Evolutionary conservation across 2,113 vertebrate genomes (phyloP).

Genomic region (Ceyx cyanopectus): DNA sequence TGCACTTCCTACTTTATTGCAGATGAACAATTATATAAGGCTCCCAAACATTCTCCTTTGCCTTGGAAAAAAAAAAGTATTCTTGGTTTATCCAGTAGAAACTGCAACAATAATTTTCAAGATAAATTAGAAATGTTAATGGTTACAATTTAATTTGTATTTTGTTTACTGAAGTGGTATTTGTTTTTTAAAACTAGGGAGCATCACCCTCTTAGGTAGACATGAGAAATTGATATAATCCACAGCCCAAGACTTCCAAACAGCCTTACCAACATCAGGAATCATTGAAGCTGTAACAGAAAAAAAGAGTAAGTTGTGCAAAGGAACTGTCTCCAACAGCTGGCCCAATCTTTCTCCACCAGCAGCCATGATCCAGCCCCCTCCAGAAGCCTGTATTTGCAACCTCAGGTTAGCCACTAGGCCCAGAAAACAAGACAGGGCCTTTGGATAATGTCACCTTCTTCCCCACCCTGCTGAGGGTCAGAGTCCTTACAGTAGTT

Average conservation of each 20-base stretch:
- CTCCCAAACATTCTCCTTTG: neutral
- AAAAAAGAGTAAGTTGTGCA: neutral
- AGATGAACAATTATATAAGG: conserved; percentile 27
- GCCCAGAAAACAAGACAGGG: neutral
- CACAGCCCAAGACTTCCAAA: neutral
- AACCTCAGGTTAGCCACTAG: neutral
- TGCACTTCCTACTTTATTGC: conserved; percentile 33
- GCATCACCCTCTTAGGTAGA: neutral
- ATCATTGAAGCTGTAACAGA: neutral
- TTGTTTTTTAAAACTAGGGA: neutral
- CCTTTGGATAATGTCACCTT: neutral
- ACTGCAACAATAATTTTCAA: neutral
- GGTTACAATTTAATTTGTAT: neutral
- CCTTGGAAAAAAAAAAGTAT: neutral
- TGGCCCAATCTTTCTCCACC: neutral
- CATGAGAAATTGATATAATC: neutral
- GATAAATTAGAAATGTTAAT: neutral
- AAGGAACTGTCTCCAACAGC: neutral
- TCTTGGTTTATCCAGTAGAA: neutral
- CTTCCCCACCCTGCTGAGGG: neutral
- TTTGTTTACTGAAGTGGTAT: neutral
- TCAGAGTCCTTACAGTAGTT: neutral
- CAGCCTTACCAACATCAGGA: neutral
- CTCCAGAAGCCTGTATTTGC: neutral
- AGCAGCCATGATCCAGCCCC: neutral